phyloP scores from a whole-genome alignment of 2,888 invertebrate species.

The Mermis nigrescens region DNA sequence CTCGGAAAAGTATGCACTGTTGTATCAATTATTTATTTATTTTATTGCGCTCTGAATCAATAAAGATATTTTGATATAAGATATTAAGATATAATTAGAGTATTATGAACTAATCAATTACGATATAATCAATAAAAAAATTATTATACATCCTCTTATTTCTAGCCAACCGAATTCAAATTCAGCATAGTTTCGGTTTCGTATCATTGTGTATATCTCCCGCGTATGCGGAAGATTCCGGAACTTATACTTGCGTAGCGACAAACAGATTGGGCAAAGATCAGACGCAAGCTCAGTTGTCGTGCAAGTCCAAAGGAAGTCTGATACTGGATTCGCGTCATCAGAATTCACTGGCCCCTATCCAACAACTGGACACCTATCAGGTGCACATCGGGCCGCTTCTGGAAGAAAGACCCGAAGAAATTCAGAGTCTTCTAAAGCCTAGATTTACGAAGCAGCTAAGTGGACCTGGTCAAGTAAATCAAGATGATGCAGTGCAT shows the following conservation, averaged over 20 bases:
- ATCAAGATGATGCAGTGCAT: constrained; percentile 74
- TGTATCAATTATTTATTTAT: too few species aligned
- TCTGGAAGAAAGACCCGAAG: constrained; percentile 26
- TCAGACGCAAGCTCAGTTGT: constrained; percentile 11
- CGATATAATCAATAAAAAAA: too few species aligned
- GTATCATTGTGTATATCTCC: constrained; percentile 28
- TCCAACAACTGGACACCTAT: constrained; percentile 63
- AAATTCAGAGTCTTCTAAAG: constrained; percentile 24
- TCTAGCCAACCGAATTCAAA: constrained; percentile 11
- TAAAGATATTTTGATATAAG: too few species aligned
- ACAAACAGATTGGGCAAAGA: constrained; percentile 30
- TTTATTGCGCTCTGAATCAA: too few species aligned
- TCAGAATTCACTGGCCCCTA: constrained; percentile 66
- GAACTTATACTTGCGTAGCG: constrained; percentile 70
- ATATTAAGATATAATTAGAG: too few species aligned
- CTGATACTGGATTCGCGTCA: constrained; percentile 58
- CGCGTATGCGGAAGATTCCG: constrained; percentile 74
- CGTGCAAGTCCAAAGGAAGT: constrained; percentile 16
- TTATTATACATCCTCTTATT: too few species aligned
- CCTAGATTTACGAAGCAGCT: constrained; percentile 25
- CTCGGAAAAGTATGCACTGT: too few species aligned
- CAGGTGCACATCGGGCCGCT: constrained; percentile 30
- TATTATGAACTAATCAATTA: too few species aligned
- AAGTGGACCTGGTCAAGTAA: constrained; percentile 34
- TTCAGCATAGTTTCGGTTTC: constrained; percentile 27